Conservation (phyloP, 2,797 vertebrate genomes). For the Borostomias antarcticus region DNA sequence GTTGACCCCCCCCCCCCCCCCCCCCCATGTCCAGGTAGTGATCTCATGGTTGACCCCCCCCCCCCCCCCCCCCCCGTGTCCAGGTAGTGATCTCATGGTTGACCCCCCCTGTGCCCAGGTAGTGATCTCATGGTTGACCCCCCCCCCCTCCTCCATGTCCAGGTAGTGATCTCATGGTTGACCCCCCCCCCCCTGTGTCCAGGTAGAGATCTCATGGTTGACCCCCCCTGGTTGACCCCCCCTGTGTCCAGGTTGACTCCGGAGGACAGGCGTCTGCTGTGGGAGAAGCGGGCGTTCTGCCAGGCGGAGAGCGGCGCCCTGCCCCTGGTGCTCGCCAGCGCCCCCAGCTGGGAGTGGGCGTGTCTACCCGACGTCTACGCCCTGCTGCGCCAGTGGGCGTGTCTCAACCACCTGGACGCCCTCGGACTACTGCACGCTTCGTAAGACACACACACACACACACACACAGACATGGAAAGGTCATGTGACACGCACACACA, state of each 20-base stretch:
- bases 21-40: too few species aligned
- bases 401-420: constrained; percentile 89
- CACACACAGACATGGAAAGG: background rate
- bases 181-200: too few species aligned
- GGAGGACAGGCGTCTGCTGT: constrained; percentile 83
- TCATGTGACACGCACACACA: background rate
- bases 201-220: too few species aligned
- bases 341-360: constrained; percentile 95
- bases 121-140: too few species aligned
- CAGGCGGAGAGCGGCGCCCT: constrained; percentile 82
- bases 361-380: constrained; percentile 93
- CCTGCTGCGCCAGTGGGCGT: constrained; percentile 90
- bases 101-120: too few species aligned
- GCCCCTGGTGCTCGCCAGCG: constrained; percentile 90
- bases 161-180: too few species aligned
- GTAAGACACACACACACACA: constrained; percentile 68
- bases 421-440: constrained; percentile 92
- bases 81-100: too few species aligned
- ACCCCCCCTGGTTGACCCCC: too few species aligned
- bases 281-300: constrained; percentile 94
- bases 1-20: too few species aligned
- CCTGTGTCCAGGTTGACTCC: constrained; percentile 78
- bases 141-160: too few species aligned
- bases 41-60: too few species aligned
- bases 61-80: too few species aligned